Base-by-base conservation (phyloP, 1,140 invertebrate genomes). In the Drosophila suzukii region DNA sequence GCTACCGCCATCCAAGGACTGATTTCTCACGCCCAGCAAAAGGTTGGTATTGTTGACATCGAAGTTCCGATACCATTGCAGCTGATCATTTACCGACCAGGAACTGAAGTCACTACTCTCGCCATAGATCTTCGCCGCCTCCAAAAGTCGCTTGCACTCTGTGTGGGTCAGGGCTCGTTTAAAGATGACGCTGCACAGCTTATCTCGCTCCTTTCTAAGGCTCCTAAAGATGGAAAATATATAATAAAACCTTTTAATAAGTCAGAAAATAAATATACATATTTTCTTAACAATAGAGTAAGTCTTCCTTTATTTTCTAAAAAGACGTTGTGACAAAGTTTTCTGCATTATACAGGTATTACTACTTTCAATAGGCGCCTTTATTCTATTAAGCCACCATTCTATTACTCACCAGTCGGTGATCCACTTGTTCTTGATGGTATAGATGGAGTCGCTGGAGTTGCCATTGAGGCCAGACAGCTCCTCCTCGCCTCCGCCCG, bases 341-440 rank as follows among this genome's bases (percentile, higher is more conserved):
- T 34, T 10, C 32, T 10, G 8, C 17, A 10, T 8, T 0, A 20
- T 17, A n/a, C 13, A 10, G n/a, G 6, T 46, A 17, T 61, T 27
- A 8, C 20, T 13, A 27, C 27, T 20, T 41, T 38, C n/a, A 0
- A 12, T 17, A 24, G 20, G 24, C 12, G 6, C 15, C 15, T 41
- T 32, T 20, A 32, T 62, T 59, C 10, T 20, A 32, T 41, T 32
- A 93, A 34, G 32, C 32, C 27, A 27, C 27, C 4, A 5, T 61
- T 57, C 8, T 17, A 20, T 41, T 32, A 93, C 94, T 94, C 80
- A 95, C 95, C 95, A 96, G 92, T 95, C 94, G 44, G 94, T 94
- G 67, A 96, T 95, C 90, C 95, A 96, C 67, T 94, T 94, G 12
- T 93, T 94, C 66, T 94, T 94, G 66, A 96, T 95, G 36, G 94